Conservation (phyloP, 92 coral and sea anemone genomes). For the Plumapathes pennacea region DNA sequence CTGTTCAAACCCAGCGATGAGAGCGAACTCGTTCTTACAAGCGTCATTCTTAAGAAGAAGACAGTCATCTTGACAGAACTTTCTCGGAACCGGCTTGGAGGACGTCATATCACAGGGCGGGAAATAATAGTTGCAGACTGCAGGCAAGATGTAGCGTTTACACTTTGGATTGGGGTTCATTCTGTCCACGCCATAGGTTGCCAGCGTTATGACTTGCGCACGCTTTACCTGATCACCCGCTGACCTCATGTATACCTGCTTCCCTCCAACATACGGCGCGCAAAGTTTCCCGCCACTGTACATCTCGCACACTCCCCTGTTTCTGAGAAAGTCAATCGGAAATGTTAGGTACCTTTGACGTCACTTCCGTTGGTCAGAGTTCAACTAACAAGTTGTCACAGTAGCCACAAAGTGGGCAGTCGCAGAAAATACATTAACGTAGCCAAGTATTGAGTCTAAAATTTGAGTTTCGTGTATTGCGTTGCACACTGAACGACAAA, state of each 20-base stretch:
- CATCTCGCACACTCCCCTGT: constrained; percentile 12
- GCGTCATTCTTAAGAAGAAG: constrained; percentile 42
- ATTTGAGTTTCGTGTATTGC: no score
- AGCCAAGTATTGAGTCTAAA: no score
- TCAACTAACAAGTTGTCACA: no score
- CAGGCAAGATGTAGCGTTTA: constrained; percentile 45
- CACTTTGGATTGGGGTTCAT: constrained; percentile 29
- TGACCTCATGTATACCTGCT: constrained; percentile 21
- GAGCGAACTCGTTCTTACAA: constrained; percentile 51
- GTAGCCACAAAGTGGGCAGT: no score
- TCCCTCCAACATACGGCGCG: constrained; percentile 37
- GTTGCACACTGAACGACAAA: no score
- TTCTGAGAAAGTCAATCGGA: not conserved
- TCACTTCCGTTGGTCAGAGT: no score
- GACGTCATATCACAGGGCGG: constrained; percentile 70
- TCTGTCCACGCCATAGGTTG: not conserved
- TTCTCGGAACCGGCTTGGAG: constrained; percentile 46
- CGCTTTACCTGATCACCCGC: not conserved
- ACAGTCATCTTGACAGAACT: constrained; percentile 79
- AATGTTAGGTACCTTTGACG: no score
- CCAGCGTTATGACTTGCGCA: not conserved
- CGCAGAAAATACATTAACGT: no score
- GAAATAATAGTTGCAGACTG: constrained; percentile 53
- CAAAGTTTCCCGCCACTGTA: constrained; percentile 54
- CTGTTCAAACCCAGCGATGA: not conserved